Evolutionary conservation across 2,797 vertebrate genomes (phyloP), one percentile per base, ranked within the genome.

Genomic region (Sebastes hopkinsi): DNA sequence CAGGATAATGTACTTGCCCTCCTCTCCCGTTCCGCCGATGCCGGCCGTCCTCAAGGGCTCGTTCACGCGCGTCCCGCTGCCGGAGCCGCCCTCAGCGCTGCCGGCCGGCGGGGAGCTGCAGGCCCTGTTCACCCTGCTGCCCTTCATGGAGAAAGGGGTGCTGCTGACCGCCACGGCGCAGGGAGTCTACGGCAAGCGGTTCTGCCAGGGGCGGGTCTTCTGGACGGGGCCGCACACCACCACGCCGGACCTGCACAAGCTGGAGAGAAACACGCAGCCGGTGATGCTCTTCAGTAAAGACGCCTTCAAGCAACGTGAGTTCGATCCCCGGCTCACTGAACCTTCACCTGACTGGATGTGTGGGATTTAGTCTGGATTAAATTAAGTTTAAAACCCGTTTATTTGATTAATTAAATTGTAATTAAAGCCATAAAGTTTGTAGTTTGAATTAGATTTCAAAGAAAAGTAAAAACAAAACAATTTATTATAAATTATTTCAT

Each of bases 111-210:
- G 62, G 1, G 79, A 92, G 58, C 84, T 67, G 52, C 85, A 87
- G 38, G 94, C 88, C 1, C 90, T 96, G 6, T 69, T 68, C 68
- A 87, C 86, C 4, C 94, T 98, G 79, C 95, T 98, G 82, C 91
- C 88, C 30, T 96, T 93, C 81, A 95, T 98, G 72, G 92, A 96
- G 81, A 92, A 83, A 16, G 97, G 97, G 0, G 85, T 98, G 86
- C 85, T 95, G 88, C 93, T 97, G 46, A 96, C 95, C 77, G 95
- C 95, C 80, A 95, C 90, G 10, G 22, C 34, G 6, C 74, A 87
- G 52, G 97, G 97, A 0, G 92, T 98, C 7, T 97, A 96, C 25
- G 95, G 96, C 16, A 94, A 86, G 50, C 92, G 95, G 54, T 95
- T 93, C 60, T 98, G 96, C 87, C 94, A 89, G 50, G 96, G 96